Percentiles rank a stretch among this genome's conserved stretches.
phyloP scores from a whole-genome alignment of 2,888 invertebrate species.

The Eilema caniola region DNA sequence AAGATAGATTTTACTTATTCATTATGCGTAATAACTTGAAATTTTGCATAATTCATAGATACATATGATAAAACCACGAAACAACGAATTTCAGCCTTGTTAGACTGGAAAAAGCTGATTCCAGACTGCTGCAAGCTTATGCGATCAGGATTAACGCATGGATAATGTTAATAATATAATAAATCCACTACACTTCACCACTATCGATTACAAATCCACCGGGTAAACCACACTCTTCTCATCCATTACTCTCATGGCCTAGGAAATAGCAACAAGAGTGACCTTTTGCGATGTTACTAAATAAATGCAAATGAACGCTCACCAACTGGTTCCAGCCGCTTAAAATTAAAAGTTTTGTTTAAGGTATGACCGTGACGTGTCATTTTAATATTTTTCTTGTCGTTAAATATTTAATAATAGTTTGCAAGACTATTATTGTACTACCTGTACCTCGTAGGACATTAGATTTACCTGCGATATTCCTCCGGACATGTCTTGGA shows the following conservation, averaged over 20 bases:
- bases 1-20: too few relatives aligned
- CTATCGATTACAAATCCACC: neutral
- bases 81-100: too few relatives aligned
- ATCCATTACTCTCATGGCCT: constrained; percentile 38
- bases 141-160: too few relatives aligned
- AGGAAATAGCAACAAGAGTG: constrained; percentile 35
- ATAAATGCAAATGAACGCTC: constrained; percentile 31
- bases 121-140: too few relatives aligned
- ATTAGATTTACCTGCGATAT: too few relatives aligned
- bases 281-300: constrained; percentile 41
- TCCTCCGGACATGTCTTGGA: too few relatives aligned
- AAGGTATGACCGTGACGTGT: constrained; percentile 22
- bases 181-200: neutral
- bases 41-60: too few relatives aligned
- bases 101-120: too few relatives aligned
- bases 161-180: too few relatives aligned
- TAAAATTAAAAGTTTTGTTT: constrained; percentile 15
- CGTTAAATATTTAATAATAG: neutral
- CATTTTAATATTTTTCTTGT: constrained; percentile 8
- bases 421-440: neutral
- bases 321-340: constrained; percentile 17
- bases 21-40: too few relatives aligned
- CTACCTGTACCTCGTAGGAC: too few relatives aligned
- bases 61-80: too few relatives aligned
- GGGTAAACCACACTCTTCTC: constrained; percentile 25